These are phyloP conservation scores for Sarcophaga peregrina DNA, from an alignment of 1,140 invertebrate genomes.

Conservation along the genomic window DNA sequence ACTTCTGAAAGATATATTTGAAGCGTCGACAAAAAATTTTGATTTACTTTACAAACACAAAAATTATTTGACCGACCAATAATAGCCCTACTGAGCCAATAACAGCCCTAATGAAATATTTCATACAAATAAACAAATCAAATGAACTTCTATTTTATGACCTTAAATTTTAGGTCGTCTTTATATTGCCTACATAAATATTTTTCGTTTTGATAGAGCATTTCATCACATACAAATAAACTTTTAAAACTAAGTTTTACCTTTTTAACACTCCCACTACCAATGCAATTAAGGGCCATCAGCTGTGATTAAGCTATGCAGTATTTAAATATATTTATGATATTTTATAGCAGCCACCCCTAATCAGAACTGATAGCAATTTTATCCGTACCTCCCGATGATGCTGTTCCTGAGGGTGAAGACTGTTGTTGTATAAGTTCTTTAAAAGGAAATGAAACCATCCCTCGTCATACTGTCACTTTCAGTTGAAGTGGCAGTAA, in stretches of 20 bases:
- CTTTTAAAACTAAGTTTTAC: neutral
- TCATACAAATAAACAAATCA: too few relatives aligned
- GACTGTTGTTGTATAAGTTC: conserved; percentile 52
- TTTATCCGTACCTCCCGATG: conserved; percentile 17
- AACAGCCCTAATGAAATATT: too few relatives aligned
- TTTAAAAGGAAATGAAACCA: conserved; percentile 59
- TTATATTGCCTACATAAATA: too few relatives aligned
- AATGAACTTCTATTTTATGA: too few relatives aligned
- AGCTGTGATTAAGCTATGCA: neutral
- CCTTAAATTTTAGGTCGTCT: too few relatives aligned
- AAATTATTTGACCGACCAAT: too few relatives aligned
- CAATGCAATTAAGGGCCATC: neutral
- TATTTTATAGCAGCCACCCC: conserved; percentile 54
- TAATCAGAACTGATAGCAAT: conserved; percentile 52
- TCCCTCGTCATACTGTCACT: conserved; percentile 43
- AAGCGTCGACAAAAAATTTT: too few relatives aligned
- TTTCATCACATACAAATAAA: too few relatives aligned
- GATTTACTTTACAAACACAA: too few relatives aligned
- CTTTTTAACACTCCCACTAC: conserved; percentile 1
- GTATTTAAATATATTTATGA: neutral
- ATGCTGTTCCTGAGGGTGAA: neutral
- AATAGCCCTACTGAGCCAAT: too few relatives aligned
- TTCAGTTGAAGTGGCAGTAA: neutral
- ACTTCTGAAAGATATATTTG: too few relatives aligned
- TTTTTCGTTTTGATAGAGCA: too few relatives aligned